Percentiles rank a stretch among this genome's conserved stretches.
Evolutionary conservation across 2,113 vertebrate species (phyloP).

Genomic region (Macquaria ambigua): DNA sequence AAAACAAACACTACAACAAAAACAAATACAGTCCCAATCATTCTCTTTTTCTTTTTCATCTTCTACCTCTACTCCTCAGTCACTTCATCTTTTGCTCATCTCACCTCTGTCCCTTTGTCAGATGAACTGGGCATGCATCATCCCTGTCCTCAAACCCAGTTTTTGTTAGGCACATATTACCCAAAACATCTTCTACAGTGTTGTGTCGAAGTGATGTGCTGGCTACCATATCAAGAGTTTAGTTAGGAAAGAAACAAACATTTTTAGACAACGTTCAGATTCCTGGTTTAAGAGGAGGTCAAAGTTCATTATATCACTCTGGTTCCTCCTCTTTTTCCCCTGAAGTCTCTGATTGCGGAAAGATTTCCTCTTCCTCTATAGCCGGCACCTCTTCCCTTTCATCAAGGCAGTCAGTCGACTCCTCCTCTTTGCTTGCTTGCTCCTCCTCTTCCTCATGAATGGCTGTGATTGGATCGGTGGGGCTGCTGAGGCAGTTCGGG

Average conservation of each 20-base stretch:
- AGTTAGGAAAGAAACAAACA: slow-evolving; percentile 80
- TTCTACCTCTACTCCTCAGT: slow-evolving; percentile 10
- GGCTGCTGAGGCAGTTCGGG: slow-evolving; percentile 71
- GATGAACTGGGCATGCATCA: slow-evolving; percentile 42
- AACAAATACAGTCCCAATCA: slow-evolving; percentile 40
- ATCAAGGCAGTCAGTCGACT: slow-evolving; percentile 72
- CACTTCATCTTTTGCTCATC: slow-evolving; percentile 22
- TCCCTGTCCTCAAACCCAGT: slow-evolving; percentile 71
- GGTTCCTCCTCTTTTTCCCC: slow-evolving; percentile 73
- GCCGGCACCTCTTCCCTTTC: slow-evolving; percentile 84
- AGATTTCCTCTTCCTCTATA: slow-evolving; percentile 69
- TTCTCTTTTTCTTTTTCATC: slow-evolving; percentile 22
- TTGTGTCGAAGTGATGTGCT: slow-evolving; percentile 99
- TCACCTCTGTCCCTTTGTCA: slow-evolving; percentile 31
- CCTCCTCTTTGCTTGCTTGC: slow-evolving; percentile 80
- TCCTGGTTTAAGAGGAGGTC: slow-evolving; percentile 71
- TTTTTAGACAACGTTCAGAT: slow-evolving; percentile 69
- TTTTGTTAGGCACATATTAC: slow-evolving; percentile 89
- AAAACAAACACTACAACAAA: slow-evolving; percentile 53
- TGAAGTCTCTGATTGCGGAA: slow-evolving; percentile 73
- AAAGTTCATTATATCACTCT: slow-evolving; percentile 69
- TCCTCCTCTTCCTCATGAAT: slow-evolving; percentile 94
- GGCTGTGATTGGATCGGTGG: slow-evolving; percentile 90
- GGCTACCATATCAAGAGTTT: slow-evolving; percentile 90
- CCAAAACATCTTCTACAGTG: slow-evolving; percentile 97